phyloP scores from a whole-genome alignment of 2,113 vertebrate genomes.

The Mystacornis crossleyi region DNA sequence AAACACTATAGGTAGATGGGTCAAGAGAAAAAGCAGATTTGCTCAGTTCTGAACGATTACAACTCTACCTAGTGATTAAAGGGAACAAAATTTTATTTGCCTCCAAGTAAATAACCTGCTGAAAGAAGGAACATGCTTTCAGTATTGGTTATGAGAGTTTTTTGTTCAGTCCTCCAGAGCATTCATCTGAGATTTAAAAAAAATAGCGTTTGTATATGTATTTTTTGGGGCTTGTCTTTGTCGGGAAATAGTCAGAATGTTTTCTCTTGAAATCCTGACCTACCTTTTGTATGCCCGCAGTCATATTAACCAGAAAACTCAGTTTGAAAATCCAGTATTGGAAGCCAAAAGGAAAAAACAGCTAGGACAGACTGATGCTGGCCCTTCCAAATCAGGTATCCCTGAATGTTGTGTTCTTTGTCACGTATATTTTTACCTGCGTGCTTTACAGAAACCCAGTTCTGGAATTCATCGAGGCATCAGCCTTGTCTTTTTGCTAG shows the following conservation, averaged over 20 bases:
- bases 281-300: conserved; percentile 71
- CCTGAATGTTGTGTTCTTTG: background rate
- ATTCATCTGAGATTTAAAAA: background rate
- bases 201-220: background rate
- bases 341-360: conserved; percentile 93
- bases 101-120: background rate
- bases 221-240: background rate
- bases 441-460: rapidly evolving
- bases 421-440: background rate
- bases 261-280: conserved; percentile 21
- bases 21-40: background rate
- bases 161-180: background rate
- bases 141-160: background rate
- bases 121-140: background rate
- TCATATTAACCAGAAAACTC: conserved; percentile 99
- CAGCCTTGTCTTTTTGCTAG: background rate
- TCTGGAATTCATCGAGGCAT: background rate
- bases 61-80: background rate
- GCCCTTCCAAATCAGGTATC: conserved; percentile 75
- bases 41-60: background rate
- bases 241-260: background rate
- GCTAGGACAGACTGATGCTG: conserved; percentile 71
- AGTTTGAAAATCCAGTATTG: conserved; percentile 98
- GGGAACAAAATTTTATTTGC: background rate
- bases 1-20: background rate